phyloP scores from a whole-genome alignment of 2,113 vertebrate species.

The Boleophthalmus pectinirostris region DNA sequence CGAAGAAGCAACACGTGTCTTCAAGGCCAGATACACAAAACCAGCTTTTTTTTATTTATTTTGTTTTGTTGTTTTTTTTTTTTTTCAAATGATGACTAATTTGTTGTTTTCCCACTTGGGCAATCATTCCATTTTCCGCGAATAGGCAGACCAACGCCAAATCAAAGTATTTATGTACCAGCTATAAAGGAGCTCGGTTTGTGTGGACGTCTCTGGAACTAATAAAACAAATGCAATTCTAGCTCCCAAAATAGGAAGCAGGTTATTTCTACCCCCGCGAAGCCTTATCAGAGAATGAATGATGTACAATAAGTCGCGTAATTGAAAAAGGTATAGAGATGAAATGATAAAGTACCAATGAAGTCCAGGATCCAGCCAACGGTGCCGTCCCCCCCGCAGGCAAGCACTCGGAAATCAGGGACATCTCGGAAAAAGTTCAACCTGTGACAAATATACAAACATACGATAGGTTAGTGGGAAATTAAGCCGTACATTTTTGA shows the following conservation, averaged over 20 bases:
- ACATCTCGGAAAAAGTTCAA: conserved; percentile 95
- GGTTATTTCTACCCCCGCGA: conserved; percentile 7
- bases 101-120: conserved; percentile 68
- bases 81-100: conserved; percentile 68
- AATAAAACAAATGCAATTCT: conserved; percentile 50
- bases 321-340: neutral
- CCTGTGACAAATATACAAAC: conserved; percentile 65
- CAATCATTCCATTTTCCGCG: conserved; percentile 74
- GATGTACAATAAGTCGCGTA: neutral
- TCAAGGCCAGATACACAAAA: conserved; percentile 59
- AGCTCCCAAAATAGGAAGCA: conserved; percentile 32
- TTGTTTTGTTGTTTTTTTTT: conserved; percentile 3
- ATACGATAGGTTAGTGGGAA: neutral
- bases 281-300: conserved; percentile 1
- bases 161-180: conserved; percentile 68
- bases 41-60: conserved; percentile 44
- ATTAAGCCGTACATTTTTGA: neutral
- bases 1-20: conserved; percentile 63
- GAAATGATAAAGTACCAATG: conserved; percentile 79
- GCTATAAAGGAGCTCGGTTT: conserved; percentile 53
- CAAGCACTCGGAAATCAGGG: conserved; percentile 87
- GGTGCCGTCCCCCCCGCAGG: conserved; percentile 94
- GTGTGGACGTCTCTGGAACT: conserved; percentile 30
- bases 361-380: conserved; percentile 97
- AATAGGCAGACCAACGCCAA: conserved; percentile 56